Base-by-base conservation (phyloP, 2,113 vertebrate species). In the Brachypodius melanocephalos region DNA sequence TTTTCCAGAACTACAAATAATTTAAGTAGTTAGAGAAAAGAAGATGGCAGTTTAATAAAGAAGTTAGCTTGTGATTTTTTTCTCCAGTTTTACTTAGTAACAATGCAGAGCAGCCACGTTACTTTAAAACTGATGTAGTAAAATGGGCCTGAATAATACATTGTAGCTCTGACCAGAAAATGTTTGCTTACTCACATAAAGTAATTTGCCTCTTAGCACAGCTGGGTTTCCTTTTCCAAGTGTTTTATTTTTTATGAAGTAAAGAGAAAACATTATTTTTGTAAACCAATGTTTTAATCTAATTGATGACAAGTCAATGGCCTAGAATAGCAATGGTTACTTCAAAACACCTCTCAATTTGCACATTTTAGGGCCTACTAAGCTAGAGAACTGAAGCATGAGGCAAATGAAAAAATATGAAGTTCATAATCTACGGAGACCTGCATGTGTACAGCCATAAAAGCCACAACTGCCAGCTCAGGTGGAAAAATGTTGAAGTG, bases 401-500 rank as follows among this genome's bases (percentile, higher is more conserved):
- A 98, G 98, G 98, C 97, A 98, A 98, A 98, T 98, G 98, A 98
- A 98, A 98, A 98, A 98, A 98, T 98, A 98, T 97, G 97, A 98
- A 98, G 97, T 98, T 98, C 97, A 98, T 98, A 98, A 98, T 98
- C 98, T 98, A 97, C 42, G 90, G 97, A 98, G 98, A 98, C 98
- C 98, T 97, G 97, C 98, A 96, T 98, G 98, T 97, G 97, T 97
- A 97, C 96, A 96, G 97, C 97, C 98, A 98, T 99, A 99, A 99
- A 99, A 99, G 98, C 98, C 98, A 98, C 98, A 98, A 98, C 98
- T 98, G 98, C 98, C 98, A 99, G 98, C 98, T 99, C 99, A 99
- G 99, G 99, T 99, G 99, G 99, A 99, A 99, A 99, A 99, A 99
- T 98, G 98, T 98, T 98, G 97, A 98, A 98, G 98, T 98, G 98